Conservation (phyloP, 2,113 vertebrate species). For the Apodemus sylvaticus region DNA sequence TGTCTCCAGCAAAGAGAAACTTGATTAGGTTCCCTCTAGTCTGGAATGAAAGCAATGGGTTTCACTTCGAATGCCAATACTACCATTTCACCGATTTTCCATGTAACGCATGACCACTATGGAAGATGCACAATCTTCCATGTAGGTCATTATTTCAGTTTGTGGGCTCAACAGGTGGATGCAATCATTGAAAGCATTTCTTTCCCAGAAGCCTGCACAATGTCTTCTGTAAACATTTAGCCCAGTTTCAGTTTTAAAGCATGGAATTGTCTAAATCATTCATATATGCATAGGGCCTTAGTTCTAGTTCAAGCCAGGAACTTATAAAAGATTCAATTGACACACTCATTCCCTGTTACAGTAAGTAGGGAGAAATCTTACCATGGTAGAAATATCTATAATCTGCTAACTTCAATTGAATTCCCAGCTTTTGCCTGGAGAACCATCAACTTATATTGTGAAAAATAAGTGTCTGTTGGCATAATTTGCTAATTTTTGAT, state of each 20-base stretch:
- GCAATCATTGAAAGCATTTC: background rate
- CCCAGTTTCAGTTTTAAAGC: background rate
- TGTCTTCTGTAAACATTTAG: background rate
- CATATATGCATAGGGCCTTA: too few species aligned
- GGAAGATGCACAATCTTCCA: background rate
- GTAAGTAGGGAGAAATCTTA: accelerated
- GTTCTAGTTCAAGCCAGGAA: background rate
- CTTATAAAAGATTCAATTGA: background rate
- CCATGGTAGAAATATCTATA: accelerated
- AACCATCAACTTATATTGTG: background rate
- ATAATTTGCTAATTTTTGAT: background rate
- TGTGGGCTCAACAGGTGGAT: background rate
- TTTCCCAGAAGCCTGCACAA: background rate
- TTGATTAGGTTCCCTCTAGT: background rate
- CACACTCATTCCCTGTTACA: background rate
- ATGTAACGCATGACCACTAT: too few species aligned
- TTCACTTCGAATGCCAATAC: background rate
- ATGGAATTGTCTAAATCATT: too few species aligned
- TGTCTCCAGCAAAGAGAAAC: background rate
- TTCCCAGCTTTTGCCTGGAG: background rate
- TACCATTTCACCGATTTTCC: background rate
- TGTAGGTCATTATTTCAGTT: background rate
- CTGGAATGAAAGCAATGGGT: background rate
- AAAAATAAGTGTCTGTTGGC: background rate
- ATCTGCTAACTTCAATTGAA: background rate